These are phyloP conservation scores for Coendou prehensilis DNA, from an alignment of 2,797 vertebrate genomes.

Conservation along the genomic window DNA sequence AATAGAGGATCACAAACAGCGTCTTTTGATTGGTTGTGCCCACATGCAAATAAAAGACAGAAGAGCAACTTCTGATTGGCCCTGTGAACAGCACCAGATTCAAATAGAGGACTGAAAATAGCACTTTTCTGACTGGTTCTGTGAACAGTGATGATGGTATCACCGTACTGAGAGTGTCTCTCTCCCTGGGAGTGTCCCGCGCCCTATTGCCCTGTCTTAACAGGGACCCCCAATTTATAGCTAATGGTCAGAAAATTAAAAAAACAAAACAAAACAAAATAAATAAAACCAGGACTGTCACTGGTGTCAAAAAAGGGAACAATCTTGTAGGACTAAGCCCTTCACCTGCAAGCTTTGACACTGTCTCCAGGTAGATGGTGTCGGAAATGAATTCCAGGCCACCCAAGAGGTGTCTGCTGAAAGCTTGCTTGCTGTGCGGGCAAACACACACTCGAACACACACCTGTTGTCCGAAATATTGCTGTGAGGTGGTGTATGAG, in stretches of 20 bases:
- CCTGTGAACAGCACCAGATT: neutral
- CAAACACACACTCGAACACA: neutral
- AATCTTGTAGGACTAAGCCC: neutral
- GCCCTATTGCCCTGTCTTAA: neutral
- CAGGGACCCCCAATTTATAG: neutral
- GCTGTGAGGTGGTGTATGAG: neutral
- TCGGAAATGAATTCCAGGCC: neutral
- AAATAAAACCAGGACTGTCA: neutral
- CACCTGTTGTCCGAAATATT: neutral
- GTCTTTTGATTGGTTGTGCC: neutral
- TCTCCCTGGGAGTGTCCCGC: neutral
- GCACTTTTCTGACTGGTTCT: neutral
- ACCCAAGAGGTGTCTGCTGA: neutral
- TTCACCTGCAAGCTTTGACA: neutral
- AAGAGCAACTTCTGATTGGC: neutral
- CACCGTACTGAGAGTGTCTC: neutral
- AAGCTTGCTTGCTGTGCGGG: neutral
- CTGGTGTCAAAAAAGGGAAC: neutral
- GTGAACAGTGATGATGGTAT: neutral
- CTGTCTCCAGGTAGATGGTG: neutral
- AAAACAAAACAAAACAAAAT: neutral
- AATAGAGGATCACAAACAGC: neutral
- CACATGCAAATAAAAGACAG: neutral
- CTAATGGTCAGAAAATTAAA: neutral
- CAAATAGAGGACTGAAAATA: neutral